Conservation (phyloP, 2,888 invertebrate species). For the Mamestra brassicae region DNA sequence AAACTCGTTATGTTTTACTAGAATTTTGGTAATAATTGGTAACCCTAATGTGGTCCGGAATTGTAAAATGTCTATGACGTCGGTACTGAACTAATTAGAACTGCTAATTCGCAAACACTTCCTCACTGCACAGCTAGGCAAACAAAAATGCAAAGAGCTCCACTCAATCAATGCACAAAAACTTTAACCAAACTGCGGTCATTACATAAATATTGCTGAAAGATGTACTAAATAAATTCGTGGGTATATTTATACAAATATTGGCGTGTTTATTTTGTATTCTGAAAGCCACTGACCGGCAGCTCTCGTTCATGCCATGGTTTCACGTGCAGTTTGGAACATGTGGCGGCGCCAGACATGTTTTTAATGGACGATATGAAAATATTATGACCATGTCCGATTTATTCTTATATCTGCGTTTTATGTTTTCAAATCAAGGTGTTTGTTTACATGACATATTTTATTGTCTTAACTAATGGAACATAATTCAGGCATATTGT, state of each 20-base stretch:
- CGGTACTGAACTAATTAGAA: not conserved
- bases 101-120: slow-evolving; percentile 17
- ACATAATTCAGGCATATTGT: not conserved
- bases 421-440: slow-evolving; percentile 11
- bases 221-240: slow-evolving; percentile 49
- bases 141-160: slow-evolving; percentile 11
- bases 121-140: not conserved
- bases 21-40: not conserved
- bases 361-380: slow-evolving; percentile 49
- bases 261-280: slow-evolving; percentile 57
- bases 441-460: not conserved
- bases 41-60: not conserved
- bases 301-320: slow-evolving; percentile 20
- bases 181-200: slow-evolving; percentile 31
- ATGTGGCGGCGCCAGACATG: slow-evolving; percentile 49
- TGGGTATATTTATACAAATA: slow-evolving; percentile 52
- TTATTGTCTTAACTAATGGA: not conserved
- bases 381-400: slow-evolving; percentile 50
- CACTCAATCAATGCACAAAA: slow-evolving; percentile 31
- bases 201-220: slow-evolving; percentile 56
- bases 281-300: slow-evolving; percentile 58
- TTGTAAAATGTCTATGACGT: not conserved
- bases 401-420: slow-evolving; percentile 15
- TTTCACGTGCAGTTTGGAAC: slow-evolving; percentile 50
- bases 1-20: not conserved